Base-by-base conservation (phyloP, 2,888 invertebrate species). In the Lathronympha strigana region DNA sequence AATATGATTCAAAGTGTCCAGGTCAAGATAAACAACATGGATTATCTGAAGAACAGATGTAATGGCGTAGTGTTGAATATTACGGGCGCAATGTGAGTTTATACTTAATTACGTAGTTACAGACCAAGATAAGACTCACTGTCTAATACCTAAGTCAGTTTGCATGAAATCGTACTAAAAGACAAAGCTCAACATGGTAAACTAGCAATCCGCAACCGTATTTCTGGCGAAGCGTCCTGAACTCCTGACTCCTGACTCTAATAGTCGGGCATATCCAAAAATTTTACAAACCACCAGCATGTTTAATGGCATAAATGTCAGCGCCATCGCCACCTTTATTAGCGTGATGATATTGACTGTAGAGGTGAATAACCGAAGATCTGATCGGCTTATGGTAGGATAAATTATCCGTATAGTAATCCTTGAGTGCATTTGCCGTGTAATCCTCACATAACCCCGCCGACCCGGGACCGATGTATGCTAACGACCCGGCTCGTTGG, bases 401-500 rank as follows among this genome's bases (percentile, higher is more conserved):
- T 47, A 54, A 54, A 61, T 61, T 54, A 60, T 66, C 28, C n/a
- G 53, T 60, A 45, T 38, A n/a, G 38, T 53, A 53, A 60, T 60
- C 58, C 58, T 36, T 13, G 15, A 53, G 60, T 60, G 64, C 53
- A 60, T 61, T 45, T 47, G 60, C 53, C 47, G 51, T 58, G 77
- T 78, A 80, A 73, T 74, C 75, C 72, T 71, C 58, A 50, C 51
- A 58, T 64, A 58, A 58, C 51, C 51, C 66, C 71, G 73, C 71
- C 72, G 73, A 74, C 72, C 71, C 70, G 73, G 74, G 71, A 68
- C 71, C 73, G 69, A 77, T 81, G 76, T 80, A 83, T 80, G 77
- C 77, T 79, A 82, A 85, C 76, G 80, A 79, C 73, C 69, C 60
- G 66, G 68, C 61, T 67, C 64, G 67, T 69, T 66, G 68, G 66